A percentile compares a stretch with the other conserved stretches of the same genome.
These are phyloP conservation scores for Tanytarsus gracilentus DNA, from an alignment of 2,888 invertebrate species.

Conservation along the genomic window DNA sequence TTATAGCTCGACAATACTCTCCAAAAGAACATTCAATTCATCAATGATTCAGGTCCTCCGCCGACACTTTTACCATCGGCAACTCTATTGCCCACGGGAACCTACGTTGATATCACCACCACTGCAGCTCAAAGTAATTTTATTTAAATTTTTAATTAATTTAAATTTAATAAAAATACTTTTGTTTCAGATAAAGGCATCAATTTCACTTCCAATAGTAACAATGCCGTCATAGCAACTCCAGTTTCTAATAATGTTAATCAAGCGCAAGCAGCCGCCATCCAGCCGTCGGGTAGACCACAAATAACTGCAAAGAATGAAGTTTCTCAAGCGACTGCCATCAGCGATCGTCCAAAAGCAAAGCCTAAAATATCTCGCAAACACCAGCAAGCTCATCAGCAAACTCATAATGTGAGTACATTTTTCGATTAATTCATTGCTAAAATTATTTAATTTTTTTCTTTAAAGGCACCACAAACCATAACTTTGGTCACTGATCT, in stretches of 20 bases:
- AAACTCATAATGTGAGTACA: constrained; percentile 34
- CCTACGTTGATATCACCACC: constrained; percentile 33
- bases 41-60: constrained; percentile 32
- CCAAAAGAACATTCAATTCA: constrained; percentile 34
- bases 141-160: not conserved
- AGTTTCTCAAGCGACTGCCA: constrained; percentile 56
- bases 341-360: constrained; percentile 75
- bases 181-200: not conserved
- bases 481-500: too few relatives aligned
- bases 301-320: constrained; percentile 43
- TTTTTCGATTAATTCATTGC: constrained; percentile 32
- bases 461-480: too few relatives aligned
- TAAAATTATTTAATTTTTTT: too few relatives aligned
- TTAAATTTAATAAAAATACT: not conserved
- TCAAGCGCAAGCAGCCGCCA: constrained; percentile 10
- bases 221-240: constrained; percentile 30
- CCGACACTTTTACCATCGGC: constrained; percentile 32
- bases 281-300: constrained; percentile 8
- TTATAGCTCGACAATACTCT: constrained; percentile 33
- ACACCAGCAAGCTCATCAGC: constrained; percentile 35
- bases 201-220: constrained; percentile 6
- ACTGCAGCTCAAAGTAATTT: constrained; percentile 31
- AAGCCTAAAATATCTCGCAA: constrained; percentile 69
- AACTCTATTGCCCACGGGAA: constrained; percentile 31
- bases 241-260: constrained; percentile 22